Conservation (phyloP, 2,797 vertebrate species). For the Lacerta agilis region DNA sequence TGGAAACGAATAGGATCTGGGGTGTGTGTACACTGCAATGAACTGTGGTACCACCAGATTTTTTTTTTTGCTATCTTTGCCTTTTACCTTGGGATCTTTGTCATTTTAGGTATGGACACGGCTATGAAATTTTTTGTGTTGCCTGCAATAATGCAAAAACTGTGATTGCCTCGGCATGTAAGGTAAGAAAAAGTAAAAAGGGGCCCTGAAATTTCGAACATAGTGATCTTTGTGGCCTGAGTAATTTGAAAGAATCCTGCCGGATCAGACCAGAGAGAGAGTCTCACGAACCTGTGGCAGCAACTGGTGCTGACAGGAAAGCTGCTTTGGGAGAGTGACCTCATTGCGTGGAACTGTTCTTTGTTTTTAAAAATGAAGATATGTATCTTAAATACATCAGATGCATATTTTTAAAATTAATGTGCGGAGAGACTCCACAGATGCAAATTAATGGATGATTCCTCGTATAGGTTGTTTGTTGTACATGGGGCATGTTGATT, state of each 20-base stretch:
- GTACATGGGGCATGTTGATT: background rate
- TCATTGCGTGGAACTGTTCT: background rate
- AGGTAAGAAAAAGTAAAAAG: conserved; percentile 82
- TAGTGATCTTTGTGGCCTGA: background rate
- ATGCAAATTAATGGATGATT: background rate
- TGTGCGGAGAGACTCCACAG: background rate
- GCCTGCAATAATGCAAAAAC: conserved; percentile 86
- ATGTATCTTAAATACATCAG: background rate
- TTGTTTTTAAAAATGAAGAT: background rate
- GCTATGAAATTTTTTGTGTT: conserved; percentile 96
- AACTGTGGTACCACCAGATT: background rate
- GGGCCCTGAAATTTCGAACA: too few relatives aligned
- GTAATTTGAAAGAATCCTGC: background rate
- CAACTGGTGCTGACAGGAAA: background rate
- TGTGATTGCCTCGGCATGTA: conserved; percentile 93
- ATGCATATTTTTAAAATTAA: too few relatives aligned
- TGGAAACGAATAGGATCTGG: background rate
- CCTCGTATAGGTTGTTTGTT: background rate
- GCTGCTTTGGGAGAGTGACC: background rate
- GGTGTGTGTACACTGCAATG: background rate
- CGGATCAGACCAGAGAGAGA: background rate
- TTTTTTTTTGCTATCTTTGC: background rate
- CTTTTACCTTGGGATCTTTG: conserved; percentile 17
- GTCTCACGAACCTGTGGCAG: background rate
- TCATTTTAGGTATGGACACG: conserved; percentile 92